A percentile compares a stretch with the other conserved stretches of the same genome.
These are phyloP conservation scores for Octopus bimaculoides DNA, from an alignment of 1,140 invertebrate genomes.

Conservation along the genomic window DNA sequence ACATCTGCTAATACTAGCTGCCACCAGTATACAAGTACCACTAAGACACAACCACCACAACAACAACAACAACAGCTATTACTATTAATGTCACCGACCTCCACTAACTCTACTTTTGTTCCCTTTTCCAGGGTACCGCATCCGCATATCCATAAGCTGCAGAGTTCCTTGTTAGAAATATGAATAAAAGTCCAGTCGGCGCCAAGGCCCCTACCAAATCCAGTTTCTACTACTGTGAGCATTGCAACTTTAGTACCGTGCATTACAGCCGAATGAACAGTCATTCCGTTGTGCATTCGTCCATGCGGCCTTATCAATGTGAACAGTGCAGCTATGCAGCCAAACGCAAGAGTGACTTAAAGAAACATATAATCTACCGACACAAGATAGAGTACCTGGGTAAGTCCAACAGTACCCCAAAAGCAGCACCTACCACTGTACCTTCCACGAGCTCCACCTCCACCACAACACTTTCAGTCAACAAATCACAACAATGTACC, in stretches of 20 bases:
- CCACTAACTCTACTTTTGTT: not conserved
- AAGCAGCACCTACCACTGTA: not conserved
- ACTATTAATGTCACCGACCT: not conserved
- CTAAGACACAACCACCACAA: too few species aligned
- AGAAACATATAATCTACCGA: constrained; percentile 30
- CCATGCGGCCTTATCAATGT: constrained; percentile 29
- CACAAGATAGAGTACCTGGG: not conserved
- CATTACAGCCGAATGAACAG: constrained; percentile 29
- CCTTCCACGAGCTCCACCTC: not conserved
- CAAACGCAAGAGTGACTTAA: constrained; percentile 33
- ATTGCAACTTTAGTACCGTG: constrained; percentile 28
- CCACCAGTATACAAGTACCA: too few species aligned
- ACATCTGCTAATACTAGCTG: too few species aligned
- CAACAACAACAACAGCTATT: not conserved
- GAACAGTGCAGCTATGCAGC: constrained; percentile 34
- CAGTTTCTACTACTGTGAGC: constrained; percentile 18
- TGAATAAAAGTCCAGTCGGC: too few species aligned
- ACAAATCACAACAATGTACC: not conserved
- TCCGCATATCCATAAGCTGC: not conserved
- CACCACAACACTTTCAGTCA: not conserved
- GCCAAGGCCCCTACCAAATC: too few species aligned
- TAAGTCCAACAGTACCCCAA: not conserved
- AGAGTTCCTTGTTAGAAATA: not conserved
- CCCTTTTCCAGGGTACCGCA: not conserved
- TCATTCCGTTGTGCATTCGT: constrained; percentile 35